Percentiles rank a stretch among this genome's conserved stretches.
Conservation (phyloP, 2,113 vertebrate species). For the Ibidorhyncha struthersii region DNA sequence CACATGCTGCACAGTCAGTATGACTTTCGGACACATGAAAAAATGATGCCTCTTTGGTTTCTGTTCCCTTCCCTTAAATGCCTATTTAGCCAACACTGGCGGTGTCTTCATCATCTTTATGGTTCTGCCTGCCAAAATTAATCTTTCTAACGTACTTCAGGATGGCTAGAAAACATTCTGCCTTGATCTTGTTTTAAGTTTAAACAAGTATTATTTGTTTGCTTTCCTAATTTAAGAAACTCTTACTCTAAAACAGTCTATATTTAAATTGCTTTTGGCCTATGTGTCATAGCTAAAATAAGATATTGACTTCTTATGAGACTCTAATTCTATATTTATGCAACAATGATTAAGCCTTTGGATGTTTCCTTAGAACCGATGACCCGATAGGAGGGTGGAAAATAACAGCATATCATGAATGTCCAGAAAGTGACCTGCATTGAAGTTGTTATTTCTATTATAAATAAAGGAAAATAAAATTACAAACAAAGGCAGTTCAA, state of each 20-base stretch:
- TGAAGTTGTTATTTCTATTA: not conserved
- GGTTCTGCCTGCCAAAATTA: too few relatives aligned
- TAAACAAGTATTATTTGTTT: not conserved
- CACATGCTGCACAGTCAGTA: not conserved
- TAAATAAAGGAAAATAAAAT: conserved; percentile 39
- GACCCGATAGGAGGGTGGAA: conserved; percentile 13
- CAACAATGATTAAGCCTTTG: conserved; percentile 54
- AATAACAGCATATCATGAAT: conserved; percentile 35
- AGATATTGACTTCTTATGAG: conserved; percentile 42
- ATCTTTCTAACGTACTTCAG: too few relatives aligned
- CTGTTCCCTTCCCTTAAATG: not conserved
- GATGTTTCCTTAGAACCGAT: conserved; percentile 31
- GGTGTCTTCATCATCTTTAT: not conserved
- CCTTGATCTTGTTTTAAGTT: not conserved
- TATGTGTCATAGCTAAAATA: conserved; percentile 66
- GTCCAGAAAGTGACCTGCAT: conserved; percentile 10
- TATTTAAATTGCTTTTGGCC: conserved; percentile 60
- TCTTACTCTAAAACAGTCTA: not conserved
- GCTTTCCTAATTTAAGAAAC: conserved; percentile 21
- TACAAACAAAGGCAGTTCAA: conserved; percentile 12
- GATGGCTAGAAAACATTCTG: not conserved
- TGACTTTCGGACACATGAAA: not conserved
- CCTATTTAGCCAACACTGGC: not conserved
- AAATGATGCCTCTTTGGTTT: not conserved
- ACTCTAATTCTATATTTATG: conserved; percentile 49